Base-by-base conservation (phyloP, 2,888 invertebrate species). In the Notocelia uddmanniana region DNA sequence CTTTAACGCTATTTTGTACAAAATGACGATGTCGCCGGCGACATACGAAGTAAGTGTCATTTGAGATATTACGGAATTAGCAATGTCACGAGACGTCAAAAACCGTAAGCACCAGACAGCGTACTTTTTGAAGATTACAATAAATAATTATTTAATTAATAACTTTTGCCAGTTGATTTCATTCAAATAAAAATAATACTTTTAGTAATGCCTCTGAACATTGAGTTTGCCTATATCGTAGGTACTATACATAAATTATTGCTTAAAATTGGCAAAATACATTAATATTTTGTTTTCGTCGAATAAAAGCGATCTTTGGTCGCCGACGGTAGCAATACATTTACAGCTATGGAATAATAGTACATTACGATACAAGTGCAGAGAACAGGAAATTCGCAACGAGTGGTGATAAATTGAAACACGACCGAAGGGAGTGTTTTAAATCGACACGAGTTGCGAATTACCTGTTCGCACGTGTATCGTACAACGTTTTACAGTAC, bases 131-230 rank as follows among this genome's bases (percentile, higher is more conserved):
- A 37, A 37, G 11, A 0, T 13, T 21, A 59, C 21, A 41, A 60
- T 21, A 59, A 23, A 45, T 21, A 52, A 18, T 60, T 9, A 60
- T 19, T 62, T 21, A 52, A 18, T 60, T n/a, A 60, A 19, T 62
- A n/a, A 19, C 63, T 1, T 34, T 21, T 31, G 34, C n/a, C 37
- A 34, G 15, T 37, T 34, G 0, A 52, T 34, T 52, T 54, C 23
- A 21, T 52, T 64, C 64, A 37, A 52, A 54, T 54, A 19, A 64
- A n/a, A 50, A 64, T 64, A 64, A 64, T 64, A 64, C 64, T 37
- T 52, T 54, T 37, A 52, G 64, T 64, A 54, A 52, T 37, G 64
- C 54, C 64, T 21, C 52, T 54, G 37, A 15, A 34, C 64, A 37
- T 31, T 9, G 41, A 41, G 15, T 31, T 54, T 37, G 54, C 64